Conservation (phyloP, 2,797 vertebrate species). For the Megaceryle alcyon region DNA sequence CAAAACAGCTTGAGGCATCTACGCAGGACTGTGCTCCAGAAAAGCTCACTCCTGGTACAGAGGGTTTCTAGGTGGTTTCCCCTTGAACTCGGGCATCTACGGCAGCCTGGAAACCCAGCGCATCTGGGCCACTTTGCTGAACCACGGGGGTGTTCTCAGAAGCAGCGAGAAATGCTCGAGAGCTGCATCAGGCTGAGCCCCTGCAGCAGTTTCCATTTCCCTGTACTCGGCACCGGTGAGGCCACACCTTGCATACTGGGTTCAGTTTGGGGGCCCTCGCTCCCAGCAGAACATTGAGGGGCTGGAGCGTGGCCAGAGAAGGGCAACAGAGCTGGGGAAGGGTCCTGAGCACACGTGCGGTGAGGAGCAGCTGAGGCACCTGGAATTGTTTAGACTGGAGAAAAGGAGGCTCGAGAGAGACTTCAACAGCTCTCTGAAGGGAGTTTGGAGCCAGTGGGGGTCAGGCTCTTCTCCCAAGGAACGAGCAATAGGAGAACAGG, state of each 20-base stretch:
- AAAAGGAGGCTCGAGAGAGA: not conserved
- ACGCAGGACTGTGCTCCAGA: not conserved
- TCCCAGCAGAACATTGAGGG: not conserved
- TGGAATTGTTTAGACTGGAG: not conserved
- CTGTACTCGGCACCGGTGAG: not conserved
- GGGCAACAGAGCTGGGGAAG: not conserved
- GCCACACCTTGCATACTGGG: not conserved
- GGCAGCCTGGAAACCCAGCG: slow-evolving; percentile 10
- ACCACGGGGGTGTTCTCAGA: not conserved
- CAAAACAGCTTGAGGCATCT: not conserved
- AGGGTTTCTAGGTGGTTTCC: slow-evolving; percentile 51
- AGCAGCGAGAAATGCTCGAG: not conserved
- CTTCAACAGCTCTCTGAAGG: not conserved
- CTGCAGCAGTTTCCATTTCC: not conserved
- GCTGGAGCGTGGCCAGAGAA: not conserved
- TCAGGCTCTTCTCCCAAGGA: not conserved
- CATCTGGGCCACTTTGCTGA: not conserved
- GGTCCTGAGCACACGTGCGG: not conserved
- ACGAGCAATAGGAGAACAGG: not conserved
- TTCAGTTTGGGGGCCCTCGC: not conserved
- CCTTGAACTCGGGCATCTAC: not conserved
- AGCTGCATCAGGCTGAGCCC: rapidly evolving
- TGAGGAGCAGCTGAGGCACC: not conserved
- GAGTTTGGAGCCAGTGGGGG: not conserved
- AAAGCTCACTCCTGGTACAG: not conserved